Base-by-base conservation (phyloP, 2,797 vertebrate species). In the Sphenopsis melanotis region DNA sequence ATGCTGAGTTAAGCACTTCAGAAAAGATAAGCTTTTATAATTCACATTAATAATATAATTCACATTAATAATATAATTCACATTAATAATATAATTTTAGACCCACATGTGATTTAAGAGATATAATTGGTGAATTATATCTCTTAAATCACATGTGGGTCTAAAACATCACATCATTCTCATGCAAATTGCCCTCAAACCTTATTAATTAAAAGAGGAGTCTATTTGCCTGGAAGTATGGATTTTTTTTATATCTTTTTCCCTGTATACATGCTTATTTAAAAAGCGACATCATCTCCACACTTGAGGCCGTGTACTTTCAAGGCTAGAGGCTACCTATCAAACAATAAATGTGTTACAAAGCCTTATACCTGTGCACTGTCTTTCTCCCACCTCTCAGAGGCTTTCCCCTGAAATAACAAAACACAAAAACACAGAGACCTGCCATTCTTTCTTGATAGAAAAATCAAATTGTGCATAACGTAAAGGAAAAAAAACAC, bases 81-180 rank as follows among this genome's bases (percentile, higher is more conserved):
- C 41, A 41, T 42, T 42, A 42, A 19, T 42, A 42, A 42, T 42
- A 42, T 42, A 42, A 42, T 42, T 42, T 42, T 42, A 42, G 42
- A 42, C 18, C 18, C 42, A 42, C 18, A 42, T 19, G 42, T 42
- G 42, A 42, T 42, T 42, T 42, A 19, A 42, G 42, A 42, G 18
- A 42, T 42, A 42, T 19, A 42, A 42, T 39, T 47, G 34, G 12
- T 57, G 55, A 50, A 55, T n/a, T n/a, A 15, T 55, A n/a, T n/a
- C 19, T 17, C 19, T 15, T 10, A 44, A 56, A 56, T 59, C 30
- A 61, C 2, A 0, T 15, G 3, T 42, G 21, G 1, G 11, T 77
- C 23, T 14, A 12, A 86, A 86, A 53, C 23, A 50, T 17, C 0
- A 0, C 21, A 27, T 29, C 21, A 4, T 42, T 59, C 20, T 74